These are phyloP conservation scores for Ara ararauna DNA, from an alignment of 2,797 vertebrate genomes.

Conservation along the genomic window DNA sequence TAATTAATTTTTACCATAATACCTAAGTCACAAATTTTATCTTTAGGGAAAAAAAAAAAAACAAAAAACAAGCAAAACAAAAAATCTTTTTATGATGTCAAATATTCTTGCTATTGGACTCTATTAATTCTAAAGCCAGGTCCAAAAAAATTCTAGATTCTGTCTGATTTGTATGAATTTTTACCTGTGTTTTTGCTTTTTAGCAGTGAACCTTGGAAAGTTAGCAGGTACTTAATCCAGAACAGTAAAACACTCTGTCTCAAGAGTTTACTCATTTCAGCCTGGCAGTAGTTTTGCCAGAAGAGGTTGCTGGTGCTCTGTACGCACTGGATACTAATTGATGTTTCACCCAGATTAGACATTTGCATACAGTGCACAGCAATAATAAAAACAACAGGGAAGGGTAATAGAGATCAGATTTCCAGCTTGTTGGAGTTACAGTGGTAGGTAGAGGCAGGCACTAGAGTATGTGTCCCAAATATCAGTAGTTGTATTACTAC, in stretches of 20 bases:
- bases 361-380: background rate
- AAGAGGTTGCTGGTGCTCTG: accelerated
- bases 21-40: background rate
- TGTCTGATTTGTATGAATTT: background rate
- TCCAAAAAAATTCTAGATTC: background rate
- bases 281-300: background rate
- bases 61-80: accelerated
- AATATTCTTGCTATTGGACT: background rate
- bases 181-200: background rate
- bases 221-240: background rate
- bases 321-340: background rate
- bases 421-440: background rate
- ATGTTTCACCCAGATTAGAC: background rate
- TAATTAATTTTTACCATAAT: background rate
- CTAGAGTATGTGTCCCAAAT: background rate
- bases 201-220: background rate
- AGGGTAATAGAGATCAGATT: background rate
- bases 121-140: background rate
- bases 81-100: background rate
- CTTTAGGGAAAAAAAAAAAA: background rate
- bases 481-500: background rate
- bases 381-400: background rate
- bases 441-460: background rate
- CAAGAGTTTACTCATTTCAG: background rate
- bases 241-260: background rate